Evolutionary conservation across 2,797 vertebrate genomes (phyloP).

Genomic region (Pteronotus mesoamericanus): DNA sequence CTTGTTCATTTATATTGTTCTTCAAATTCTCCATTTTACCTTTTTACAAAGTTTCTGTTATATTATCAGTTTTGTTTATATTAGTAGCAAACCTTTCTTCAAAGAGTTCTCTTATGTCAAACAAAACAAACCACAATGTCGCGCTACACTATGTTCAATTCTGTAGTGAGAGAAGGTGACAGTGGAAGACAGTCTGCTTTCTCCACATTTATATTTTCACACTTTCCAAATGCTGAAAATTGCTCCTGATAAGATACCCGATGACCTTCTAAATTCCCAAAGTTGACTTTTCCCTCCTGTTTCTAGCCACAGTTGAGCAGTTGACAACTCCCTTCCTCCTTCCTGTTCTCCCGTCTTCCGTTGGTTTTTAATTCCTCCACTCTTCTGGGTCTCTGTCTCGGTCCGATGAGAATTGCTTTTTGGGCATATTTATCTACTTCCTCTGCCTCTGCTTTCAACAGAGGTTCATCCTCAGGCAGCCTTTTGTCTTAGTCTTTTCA

Average conservation of each 20-base stretch:
- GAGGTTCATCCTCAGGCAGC: neutral
- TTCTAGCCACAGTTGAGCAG: neutral
- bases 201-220: neutral
- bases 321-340: neutral
- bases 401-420: neutral
- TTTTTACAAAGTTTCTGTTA: neutral
- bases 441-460: neutral
- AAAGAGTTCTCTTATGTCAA: neutral
- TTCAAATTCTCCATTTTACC: neutral
- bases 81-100: neutral
- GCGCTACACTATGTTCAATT: neutral
- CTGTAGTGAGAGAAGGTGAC: neutral
- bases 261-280: neutral
- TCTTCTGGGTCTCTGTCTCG: neutral
- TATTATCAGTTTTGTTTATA: neutral
- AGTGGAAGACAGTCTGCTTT: neutral
- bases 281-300: neutral
- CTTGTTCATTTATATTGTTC: neutral
- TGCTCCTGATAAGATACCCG: neutral
- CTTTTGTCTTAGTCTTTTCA: neutral
- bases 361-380: neutral
- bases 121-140: neutral
- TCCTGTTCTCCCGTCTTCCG: neutral
- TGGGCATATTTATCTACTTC: neutral
- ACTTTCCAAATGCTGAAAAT: neutral